These are phyloP conservation scores for Pantherophis alleghaniensis DNA, from an alignment of 2,797 vertebrate genomes.

Conservation along the genomic window DNA sequence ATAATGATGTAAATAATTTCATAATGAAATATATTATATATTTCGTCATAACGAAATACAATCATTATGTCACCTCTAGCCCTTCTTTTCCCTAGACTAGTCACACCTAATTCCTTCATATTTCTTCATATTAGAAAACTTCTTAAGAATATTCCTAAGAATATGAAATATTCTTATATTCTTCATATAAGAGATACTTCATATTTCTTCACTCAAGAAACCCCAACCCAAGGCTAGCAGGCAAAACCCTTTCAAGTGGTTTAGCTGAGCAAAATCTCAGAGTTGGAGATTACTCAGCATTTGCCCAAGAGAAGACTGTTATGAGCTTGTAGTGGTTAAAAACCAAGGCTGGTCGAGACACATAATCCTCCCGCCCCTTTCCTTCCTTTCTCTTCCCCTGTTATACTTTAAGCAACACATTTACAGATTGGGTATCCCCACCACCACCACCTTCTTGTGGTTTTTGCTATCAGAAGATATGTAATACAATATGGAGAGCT, in stretches of 20 bases:
- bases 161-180: neutral
- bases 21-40: too few species aligned
- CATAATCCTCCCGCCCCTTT: neutral
- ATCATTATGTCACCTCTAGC: too few species aligned
- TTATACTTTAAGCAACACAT: neutral
- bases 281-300: conserved; percentile 3
- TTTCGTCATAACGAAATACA: too few species aligned
- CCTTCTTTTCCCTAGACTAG: neutral
- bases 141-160: neutral
- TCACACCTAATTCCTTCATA: neutral
- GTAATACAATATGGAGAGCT: neutral
- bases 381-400: neutral
- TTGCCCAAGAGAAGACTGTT: neutral
- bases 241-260: neutral
- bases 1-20: too few species aligned
- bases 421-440: neutral
- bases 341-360: neutral
- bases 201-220: neutral
- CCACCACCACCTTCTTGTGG: neutral
- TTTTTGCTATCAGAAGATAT: neutral
- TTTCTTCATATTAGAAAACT: neutral
- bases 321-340: neutral
- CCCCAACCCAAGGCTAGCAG: neutral
- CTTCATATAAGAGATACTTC: neutral
- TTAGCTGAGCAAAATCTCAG: neutral